Evolutionary conservation across 2,797 vertebrate species (phyloP), one percentile per base, ranked within the genome.

Genomic region (Falco berigora): DNA sequence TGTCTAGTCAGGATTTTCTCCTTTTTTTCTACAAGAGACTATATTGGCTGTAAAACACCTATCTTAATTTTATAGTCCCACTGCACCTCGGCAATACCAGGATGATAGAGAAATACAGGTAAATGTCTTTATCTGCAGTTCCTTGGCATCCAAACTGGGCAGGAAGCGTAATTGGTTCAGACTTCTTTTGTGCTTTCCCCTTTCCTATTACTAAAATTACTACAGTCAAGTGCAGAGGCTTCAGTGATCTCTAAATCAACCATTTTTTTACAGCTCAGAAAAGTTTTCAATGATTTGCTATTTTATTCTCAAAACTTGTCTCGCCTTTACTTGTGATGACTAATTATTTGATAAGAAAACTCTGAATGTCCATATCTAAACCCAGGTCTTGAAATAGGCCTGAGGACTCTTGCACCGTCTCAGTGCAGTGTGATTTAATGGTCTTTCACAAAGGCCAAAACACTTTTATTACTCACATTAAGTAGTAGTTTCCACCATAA

Each of bases 321-420:
- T 93, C 82, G 84, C 64, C 75, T 92, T 92, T 83, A 17, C 40
- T 80, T 84, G 14, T 19, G 62, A 83, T 83, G 90, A 95, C n/a
- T 95, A 92, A 90, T 93, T 96, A 89, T 87, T 95, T 92, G 61
- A 79, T 89, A 89, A 85, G 91, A 92, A 55, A 89, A 58, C 32
- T 86, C 89, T 95, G 83, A 87, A 83, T 92, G 89, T 24, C 71
- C 77, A 44, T 36, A 27, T 49, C 81, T 96, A 97, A 96, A 96
- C 89, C 91, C 91, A 96, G 61, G 46, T 73, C 62, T 77, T 11
- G 68, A 89, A 93, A 94, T 74, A 77, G 92, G 72, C 88, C 84
- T 30, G 58, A 89, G 84, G 75, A 87, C 67, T 91, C 90, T 66
- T 82, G 78, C 67, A 68, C 56, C 46, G 64, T 89, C 86, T 92